Evolutionary conservation across 1,140 invertebrate species (phyloP).

Genomic region (Diuraphis noxia): DNA sequence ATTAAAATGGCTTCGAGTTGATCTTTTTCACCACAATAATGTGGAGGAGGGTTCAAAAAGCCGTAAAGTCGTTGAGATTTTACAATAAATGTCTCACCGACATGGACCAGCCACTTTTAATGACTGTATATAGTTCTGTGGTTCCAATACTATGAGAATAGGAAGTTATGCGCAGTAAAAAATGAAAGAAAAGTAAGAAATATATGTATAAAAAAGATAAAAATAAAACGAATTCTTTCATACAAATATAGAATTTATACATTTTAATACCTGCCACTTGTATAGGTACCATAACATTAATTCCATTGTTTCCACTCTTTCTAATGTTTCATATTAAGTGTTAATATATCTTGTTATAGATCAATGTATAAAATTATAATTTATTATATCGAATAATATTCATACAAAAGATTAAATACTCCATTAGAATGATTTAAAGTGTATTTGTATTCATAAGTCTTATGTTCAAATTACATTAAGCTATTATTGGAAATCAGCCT

Average conservation of each 20-base stretch:
- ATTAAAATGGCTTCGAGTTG: neutral
- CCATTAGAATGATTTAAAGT: neutral
- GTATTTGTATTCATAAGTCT: neutral
- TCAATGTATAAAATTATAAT: neutral
- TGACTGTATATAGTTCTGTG: neutral
- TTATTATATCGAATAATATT: neutral
- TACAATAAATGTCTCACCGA: constrained; percentile 9
- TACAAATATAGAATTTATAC: neutral
- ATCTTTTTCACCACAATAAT: neutral
- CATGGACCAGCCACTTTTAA: neutral
- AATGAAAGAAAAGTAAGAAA: neutral
- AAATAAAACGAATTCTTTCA: neutral
- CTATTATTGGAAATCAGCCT: neutral
- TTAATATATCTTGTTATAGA: neutral
- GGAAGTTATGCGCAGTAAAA: neutral
- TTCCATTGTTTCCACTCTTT: neutral
- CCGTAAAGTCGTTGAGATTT: neutral
- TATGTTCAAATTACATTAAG: neutral
- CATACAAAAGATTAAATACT: neutral
- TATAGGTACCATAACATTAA: neutral
- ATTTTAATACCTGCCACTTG: neutral
- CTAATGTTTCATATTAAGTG: too few relatives aligned
- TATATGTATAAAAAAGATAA: neutral
- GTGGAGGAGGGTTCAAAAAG: neutral
- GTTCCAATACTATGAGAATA: neutral